Percentiles rank a stretch among this genome's conserved stretches.
These are phyloP conservation scores for Drosophila nigrodunni DNA, from an alignment of 1,140 invertebrate species.

Conservation along the genomic window DNA sequence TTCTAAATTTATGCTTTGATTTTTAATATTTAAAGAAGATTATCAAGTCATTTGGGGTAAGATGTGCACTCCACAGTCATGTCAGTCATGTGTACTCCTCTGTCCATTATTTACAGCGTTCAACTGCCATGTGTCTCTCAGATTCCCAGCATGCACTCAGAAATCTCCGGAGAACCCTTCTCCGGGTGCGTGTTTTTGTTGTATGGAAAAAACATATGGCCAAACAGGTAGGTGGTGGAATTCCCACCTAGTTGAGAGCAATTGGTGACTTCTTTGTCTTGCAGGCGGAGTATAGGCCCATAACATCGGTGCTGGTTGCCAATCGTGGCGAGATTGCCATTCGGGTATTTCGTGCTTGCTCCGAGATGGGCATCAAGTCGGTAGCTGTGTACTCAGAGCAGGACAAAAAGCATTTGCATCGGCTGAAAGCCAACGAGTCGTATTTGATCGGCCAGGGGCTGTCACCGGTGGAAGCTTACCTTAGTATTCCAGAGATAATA, in stretches of 20 bases:
- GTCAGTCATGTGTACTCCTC: no score
- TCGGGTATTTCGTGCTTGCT: constrained; percentile 98
- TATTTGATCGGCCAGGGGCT: constrained; percentile 98
- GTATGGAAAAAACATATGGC: constrained; percentile 61
- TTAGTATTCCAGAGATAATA: constrained; percentile 99
- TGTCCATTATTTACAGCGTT: background rate
- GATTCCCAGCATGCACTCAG: constrained; percentile 73
- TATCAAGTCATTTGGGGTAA: no score
- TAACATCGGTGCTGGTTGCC: constrained; percentile 96
- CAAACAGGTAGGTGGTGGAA: constrained; percentile 60
- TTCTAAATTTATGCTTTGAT: no score
- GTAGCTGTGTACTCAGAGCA: constrained; percentile 99
- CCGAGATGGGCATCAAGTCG: constrained; percentile 97
- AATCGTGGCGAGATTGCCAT: constrained; percentile 99
- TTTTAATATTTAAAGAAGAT: no score
- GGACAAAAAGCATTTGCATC: constrained; percentile 98
- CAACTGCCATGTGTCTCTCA: constrained; percentile 66
- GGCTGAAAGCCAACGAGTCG: constrained; percentile 99
- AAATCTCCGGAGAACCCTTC: constrained; percentile 62
- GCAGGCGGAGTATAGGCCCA: constrained; percentile 92
- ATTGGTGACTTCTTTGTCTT: background rate
- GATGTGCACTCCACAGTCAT: no score
- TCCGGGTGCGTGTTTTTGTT: constrained; percentile 69
- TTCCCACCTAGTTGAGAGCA: constrained; percentile 88
- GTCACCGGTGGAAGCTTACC: constrained; percentile 98